These are phyloP conservation scores for Andrena dorsata DNA, from an alignment of 2,888 invertebrate genomes.

Conservation along the genomic window DNA sequence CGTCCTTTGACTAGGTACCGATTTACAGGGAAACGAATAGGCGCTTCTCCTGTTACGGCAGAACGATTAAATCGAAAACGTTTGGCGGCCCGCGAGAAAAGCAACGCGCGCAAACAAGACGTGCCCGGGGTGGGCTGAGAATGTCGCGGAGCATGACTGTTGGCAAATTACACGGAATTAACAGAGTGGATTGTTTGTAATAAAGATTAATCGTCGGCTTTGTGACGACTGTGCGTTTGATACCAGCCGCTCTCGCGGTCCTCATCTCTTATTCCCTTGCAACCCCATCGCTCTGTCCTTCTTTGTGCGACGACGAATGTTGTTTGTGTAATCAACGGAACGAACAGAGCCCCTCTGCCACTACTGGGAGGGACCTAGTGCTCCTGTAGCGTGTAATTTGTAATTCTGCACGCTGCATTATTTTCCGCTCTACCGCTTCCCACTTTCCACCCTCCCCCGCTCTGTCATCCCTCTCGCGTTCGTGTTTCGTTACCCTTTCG, in stretches of 20 bases:
- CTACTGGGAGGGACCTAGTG: constrained; percentile 60
- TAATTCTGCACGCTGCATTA: constrained; percentile 79
- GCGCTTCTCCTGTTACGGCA: background rate
- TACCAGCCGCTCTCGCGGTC: constrained; percentile 52
- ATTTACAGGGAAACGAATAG: constrained; percentile 11
- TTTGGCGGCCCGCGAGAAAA: constrained; percentile 39
- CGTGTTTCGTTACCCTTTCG: background rate
- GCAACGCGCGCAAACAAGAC: constrained; percentile 36
- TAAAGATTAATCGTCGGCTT: constrained; percentile 78
- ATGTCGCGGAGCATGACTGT: constrained; percentile 62
- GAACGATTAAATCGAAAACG: constrained; percentile 54
- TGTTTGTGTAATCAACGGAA: constrained; percentile 81
- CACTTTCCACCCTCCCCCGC: constrained; percentile 58
- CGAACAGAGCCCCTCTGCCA: constrained; percentile 73
- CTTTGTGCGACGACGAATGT: constrained; percentile 64
- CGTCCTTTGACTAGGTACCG: background rate
- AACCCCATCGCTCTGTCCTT: constrained; percentile 21
- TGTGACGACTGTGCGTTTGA: constrained; percentile 72
- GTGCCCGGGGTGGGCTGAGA: constrained; percentile 29
- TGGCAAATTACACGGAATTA: constrained; percentile 76
- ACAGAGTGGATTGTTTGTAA: constrained; percentile 77
- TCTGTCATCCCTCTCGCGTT: constrained; percentile 32
- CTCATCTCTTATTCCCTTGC: constrained; percentile 34
- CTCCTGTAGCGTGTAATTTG: constrained; percentile 78
- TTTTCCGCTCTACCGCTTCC: constrained; percentile 76